Conservation (phyloP, 2,888 invertebrate genomes). For the Amphimallon solstitiale region DNA sequence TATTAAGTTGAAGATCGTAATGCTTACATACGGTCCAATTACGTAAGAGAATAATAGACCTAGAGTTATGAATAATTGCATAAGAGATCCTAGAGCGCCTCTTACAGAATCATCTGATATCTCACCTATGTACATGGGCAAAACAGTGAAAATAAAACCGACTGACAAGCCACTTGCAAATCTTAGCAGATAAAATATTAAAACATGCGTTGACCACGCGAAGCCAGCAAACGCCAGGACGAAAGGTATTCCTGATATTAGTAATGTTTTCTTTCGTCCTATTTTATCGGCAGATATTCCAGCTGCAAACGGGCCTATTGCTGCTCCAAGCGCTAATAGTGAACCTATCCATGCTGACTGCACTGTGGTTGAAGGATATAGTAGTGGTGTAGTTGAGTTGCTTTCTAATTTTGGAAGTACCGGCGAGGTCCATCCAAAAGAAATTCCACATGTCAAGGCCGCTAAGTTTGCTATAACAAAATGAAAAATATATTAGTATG, state of each 20-base stretch:
- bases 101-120: slow-evolving; percentile 83
- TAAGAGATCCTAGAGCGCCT: slow-evolving; percentile 82
- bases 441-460: slow-evolving; percentile 59
- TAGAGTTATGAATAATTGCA: slow-evolving; percentile 70
- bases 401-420: slow-evolving; percentile 46
- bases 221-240: slow-evolving; percentile 61
- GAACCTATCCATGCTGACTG: slow-evolving; percentile 80
- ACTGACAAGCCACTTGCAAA: slow-evolving; percentile 54
- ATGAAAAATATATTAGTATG: no score
- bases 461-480: slow-evolving; percentile 60
- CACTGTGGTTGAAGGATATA: slow-evolving; percentile 62
- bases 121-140: slow-evolving; percentile 88
- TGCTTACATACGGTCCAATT: slow-evolving; percentile 76
- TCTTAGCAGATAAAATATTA: slow-evolving; percentile 41
- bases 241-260: slow-evolving; percentile 74
- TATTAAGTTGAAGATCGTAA: slow-evolving; percentile 70
- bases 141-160: slow-evolving; percentile 75
- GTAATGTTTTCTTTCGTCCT: slow-evolving; percentile 72
- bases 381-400: slow-evolving; percentile 62
- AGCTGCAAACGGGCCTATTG: slow-evolving; percentile 74
- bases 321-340: slow-evolving; percentile 71
- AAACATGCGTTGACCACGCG: slow-evolving; percentile 39
- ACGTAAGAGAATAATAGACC: slow-evolving; percentile 76
- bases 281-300: slow-evolving; percentile 72
- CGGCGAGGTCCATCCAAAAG: slow-evolving; percentile 62